These are phyloP conservation scores for Hipposideros larvatus DNA, from an alignment of 2,797 vertebrate genomes.

Conservation along the genomic window DNA sequence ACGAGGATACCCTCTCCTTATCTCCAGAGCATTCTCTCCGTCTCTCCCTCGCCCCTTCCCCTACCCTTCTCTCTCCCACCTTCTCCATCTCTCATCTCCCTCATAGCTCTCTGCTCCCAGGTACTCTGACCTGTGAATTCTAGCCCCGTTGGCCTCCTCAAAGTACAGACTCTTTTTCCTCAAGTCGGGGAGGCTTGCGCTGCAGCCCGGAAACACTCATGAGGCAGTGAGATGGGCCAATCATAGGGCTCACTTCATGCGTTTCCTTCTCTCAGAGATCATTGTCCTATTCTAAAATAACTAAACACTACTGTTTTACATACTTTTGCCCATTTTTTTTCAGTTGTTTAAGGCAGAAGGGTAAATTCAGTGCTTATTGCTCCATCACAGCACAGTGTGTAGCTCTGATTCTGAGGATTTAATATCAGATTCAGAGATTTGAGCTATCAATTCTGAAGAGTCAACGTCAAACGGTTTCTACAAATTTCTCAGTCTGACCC, in stretches of 20 bases:
- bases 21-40: not conserved
- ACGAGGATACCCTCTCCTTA: not conserved
- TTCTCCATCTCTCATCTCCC: too few relatives aligned
- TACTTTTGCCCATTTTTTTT: not conserved
- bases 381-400: not conserved
- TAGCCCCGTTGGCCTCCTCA: not conserved
- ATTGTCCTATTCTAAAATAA: not conserved
- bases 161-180: not conserved
- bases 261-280: not conserved
- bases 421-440: not conserved
- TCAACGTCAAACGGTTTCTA: slow-evolving; percentile 9
- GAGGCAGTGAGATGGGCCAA: not conserved
- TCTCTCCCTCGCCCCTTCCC: not conserved
- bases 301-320: not conserved
- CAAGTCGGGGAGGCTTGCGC: not conserved
- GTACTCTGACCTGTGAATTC: not conserved
- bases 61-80: not conserved
- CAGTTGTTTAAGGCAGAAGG: not conserved
- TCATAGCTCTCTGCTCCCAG: not conserved
- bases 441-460: slow-evolving; percentile 45
- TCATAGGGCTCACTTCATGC: not conserved
- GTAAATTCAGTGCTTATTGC: not conserved
- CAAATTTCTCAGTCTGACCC: slow-evolving; percentile 36
- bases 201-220: not conserved
- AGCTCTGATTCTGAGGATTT: not conserved